Conservation (phyloP, 2,888 invertebrate species). For the Plagodis pulveraria region DNA sequence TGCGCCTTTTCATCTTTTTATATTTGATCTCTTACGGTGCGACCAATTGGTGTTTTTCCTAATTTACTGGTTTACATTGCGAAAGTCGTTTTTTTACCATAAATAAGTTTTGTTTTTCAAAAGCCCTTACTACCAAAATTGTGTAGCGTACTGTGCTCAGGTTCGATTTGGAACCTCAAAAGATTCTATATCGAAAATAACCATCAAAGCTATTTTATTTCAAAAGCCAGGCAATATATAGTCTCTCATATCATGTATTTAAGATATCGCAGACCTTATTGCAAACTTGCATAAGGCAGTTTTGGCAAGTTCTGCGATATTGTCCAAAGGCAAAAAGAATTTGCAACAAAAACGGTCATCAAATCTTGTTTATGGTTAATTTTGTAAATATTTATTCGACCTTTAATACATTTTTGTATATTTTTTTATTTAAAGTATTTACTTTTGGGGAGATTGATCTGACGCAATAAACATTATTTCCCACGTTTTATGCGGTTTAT, state of each 20-base stretch:
- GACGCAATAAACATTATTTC: constrained; percentile 6
- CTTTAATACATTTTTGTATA: neutral
- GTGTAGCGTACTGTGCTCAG: neutral
- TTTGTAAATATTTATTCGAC: too few species aligned
- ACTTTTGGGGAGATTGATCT: constrained; percentile 4
- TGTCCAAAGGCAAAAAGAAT: neutral
- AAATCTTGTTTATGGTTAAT: too few species aligned
- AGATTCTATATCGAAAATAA: constrained; percentile 22
- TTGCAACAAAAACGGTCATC: too few species aligned
- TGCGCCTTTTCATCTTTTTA: too few species aligned
- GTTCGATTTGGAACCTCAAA: neutral
- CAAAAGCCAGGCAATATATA: constrained; percentile 21
- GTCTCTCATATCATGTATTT: constrained; percentile 13
- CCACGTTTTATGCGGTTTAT: constrained; percentile 32
- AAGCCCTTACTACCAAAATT: constrained; percentile 4
- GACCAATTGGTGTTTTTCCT: too few species aligned
- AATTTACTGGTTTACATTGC: too few species aligned
- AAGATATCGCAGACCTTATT: constrained; percentile 11
- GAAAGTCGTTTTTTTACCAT: too few species aligned
- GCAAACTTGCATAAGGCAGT: constrained; percentile 9
- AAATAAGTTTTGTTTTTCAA: neutral
- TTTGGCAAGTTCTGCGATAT: constrained; percentile 9
- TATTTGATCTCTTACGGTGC: too few species aligned
- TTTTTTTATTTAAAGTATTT: neutral
- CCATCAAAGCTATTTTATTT: constrained; percentile 23